These are phyloP conservation scores for Cantharis lateralis DNA, from an alignment of 2,888 invertebrate species.

Conservation along the genomic window DNA sequence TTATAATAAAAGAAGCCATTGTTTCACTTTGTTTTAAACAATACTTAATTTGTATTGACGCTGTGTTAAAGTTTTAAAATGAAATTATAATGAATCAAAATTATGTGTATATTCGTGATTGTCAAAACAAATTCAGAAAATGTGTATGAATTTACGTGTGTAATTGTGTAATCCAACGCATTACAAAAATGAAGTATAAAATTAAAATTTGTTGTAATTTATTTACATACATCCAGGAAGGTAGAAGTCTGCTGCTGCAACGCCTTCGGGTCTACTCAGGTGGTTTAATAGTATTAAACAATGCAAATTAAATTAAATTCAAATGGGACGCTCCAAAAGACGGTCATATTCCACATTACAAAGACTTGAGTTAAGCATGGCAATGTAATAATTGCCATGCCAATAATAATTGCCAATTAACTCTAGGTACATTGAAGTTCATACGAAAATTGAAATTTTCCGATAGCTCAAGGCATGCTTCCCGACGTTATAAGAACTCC, in stretches of 20 bases:
- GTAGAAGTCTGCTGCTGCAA: not conserved
- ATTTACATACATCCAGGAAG: not conserved
- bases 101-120: not conserved
- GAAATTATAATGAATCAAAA: not conserved
- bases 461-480: too few relatives aligned
- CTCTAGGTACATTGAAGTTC: too few relatives aligned
- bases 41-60: constrained; percentile 3
- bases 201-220: not conserved
- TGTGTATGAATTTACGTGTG: not conserved
- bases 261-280: not conserved
- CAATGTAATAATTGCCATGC: too few relatives aligned
- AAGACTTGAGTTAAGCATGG: too few relatives aligned
- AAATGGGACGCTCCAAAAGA: not conserved
- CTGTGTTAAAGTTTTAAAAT: constrained; percentile 3
- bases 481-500: too few relatives aligned
- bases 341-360: not conserved
- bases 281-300: not conserved
- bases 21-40: not conserved
- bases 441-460: too few relatives aligned
- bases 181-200: not conserved
- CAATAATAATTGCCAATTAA: too few relatives aligned
- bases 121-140: constrained; percentile 1
- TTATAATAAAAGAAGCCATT: not conserved
- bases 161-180: constrained; percentile 1
- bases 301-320: not conserved